A percentile compares a stretch with the other conserved stretches of the same genome.
These are phyloP conservation scores for Mya arenaria DNA, from an alignment of 1,140 invertebrate genomes.

Conservation along the genomic window DNA sequence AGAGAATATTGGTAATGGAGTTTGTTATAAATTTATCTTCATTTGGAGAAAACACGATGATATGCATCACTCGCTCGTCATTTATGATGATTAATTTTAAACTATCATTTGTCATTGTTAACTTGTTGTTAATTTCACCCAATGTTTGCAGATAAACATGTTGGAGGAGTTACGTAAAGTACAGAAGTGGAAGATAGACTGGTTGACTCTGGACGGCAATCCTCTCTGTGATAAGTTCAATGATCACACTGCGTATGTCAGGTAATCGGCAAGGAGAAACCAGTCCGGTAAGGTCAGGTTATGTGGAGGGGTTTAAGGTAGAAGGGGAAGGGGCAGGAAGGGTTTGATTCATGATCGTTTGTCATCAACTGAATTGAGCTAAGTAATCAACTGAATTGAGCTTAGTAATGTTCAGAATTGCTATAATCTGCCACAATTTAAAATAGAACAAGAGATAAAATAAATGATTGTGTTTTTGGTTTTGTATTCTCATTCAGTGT, in stretches of 20 bases:
- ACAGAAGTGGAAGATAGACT: conserved; percentile 87
- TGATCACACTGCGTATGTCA: conserved; percentile 90
- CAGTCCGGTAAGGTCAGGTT: neutral
- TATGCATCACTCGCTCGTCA: too few species aligned
- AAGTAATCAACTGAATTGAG: neutral
- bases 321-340: neutral
- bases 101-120: too few species aligned
- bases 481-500: too few species aligned
- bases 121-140: too few species aligned
- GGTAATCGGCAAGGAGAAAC: conserved; percentile 85
- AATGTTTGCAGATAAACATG: conserved; percentile 86
- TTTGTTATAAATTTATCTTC: too few species aligned
- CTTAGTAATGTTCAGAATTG: too few species aligned
- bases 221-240: conserved; percentile 90
- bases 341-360: neutral
- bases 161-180: conserved; percentile 87
- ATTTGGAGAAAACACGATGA: too few species aligned
- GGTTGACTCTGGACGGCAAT: conserved; percentile 91
- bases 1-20: too few species aligned
- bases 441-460: too few species aligned
- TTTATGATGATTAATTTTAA: too few species aligned
- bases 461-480: too few species aligned
- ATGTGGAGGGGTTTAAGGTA: neutral
- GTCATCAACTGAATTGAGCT: neutral
- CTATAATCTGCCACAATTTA: too few species aligned